A percentile compares a stretch with the other conserved stretches of the same genome.
phyloP scores from a whole-genome alignment of 2,888 invertebrate genomes.

The Hirtodrosophila duncani region DNA sequence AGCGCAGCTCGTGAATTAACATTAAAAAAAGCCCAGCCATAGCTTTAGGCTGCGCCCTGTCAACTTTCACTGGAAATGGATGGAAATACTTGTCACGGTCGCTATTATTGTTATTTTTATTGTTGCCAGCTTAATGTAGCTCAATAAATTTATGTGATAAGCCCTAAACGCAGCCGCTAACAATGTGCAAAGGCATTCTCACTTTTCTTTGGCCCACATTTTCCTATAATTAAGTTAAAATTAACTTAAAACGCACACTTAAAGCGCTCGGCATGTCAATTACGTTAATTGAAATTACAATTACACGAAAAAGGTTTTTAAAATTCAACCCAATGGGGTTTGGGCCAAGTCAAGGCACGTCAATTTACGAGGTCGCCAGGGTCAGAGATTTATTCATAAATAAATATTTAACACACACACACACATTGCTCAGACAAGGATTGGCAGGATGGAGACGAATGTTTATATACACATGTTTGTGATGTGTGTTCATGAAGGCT shows the following conservation, averaged over 20 bases:
- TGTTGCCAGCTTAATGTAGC: slow-evolving; percentile 34
- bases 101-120: slow-evolving; percentile 33
- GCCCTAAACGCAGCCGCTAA: no score
- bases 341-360: slow-evolving; percentile 25
- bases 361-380: slow-evolving; percentile 11
- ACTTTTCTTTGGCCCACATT: slow-evolving; percentile 41
- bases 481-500: no score
- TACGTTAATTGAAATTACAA: slow-evolving; percentile 63
- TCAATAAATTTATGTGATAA: slow-evolving; percentile 39
- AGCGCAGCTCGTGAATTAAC: slow-evolving; percentile 37
- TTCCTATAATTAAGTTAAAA: slow-evolving; percentile 43
- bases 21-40: slow-evolving; percentile 30
- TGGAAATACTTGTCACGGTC: no score
- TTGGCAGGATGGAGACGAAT: slow-evolving; percentile 9
- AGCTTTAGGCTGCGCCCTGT: slow-evolving; percentile 9
- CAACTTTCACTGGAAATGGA: slow-evolving; percentile 58
- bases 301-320: slow-evolving; percentile 39
- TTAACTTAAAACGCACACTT: slow-evolving; percentile 30
- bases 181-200: slow-evolving; percentile 50
- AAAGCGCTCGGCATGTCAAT: slow-evolving; percentile 42
- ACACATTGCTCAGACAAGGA: slow-evolving; percentile 12
- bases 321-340: slow-evolving; percentile 17
- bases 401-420: slow-evolving; percentile 56
- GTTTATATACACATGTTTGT: no score
- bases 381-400: slow-evolving; percentile 44